These are phyloP conservation scores for Elanoides forficatus DNA, from an alignment of 2,113 vertebrate species.

Conservation along the genomic window DNA sequence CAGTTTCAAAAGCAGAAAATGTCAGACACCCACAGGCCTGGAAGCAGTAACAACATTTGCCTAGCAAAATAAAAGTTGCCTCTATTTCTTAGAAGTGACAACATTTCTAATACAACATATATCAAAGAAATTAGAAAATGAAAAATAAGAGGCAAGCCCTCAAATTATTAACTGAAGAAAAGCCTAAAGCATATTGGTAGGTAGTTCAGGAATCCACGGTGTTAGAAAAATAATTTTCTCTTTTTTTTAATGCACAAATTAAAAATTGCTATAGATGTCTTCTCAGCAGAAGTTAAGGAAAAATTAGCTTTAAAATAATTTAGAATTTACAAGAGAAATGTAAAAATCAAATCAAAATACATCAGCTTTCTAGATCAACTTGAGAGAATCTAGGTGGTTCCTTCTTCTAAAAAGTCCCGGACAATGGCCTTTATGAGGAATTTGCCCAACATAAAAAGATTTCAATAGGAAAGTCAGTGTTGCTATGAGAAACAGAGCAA, in stretches of 20 bases:
- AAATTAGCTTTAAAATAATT: background rate
- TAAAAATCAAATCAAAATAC: background rate
- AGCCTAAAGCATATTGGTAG: background rate
- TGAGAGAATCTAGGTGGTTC: background rate
- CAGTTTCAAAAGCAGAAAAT: background rate
- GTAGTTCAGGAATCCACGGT: background rate
- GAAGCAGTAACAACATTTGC: background rate
- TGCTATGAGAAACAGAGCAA: conserved; percentile 50
- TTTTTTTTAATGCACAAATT: background rate
- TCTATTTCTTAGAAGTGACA: background rate
- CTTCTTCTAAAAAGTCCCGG: background rate
- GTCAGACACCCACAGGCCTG: background rate
- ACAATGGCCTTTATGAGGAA: conserved; percentile 52
- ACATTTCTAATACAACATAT: background rate
- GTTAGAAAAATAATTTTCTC: rapidly evolving
- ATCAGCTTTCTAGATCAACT: background rate
- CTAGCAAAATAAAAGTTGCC: background rate
- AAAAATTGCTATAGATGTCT: background rate
- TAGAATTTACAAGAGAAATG: background rate
- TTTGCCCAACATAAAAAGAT: conserved; percentile 19
- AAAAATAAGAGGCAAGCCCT: background rate
- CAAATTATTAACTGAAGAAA: background rate
- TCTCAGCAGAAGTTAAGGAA: background rate
- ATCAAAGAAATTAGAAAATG: background rate
- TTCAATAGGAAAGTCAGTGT: conserved; percentile 12